Base-by-base conservation (phyloP, 2,797 vertebrate genomes). In the Sitta carolinensis region DNA sequence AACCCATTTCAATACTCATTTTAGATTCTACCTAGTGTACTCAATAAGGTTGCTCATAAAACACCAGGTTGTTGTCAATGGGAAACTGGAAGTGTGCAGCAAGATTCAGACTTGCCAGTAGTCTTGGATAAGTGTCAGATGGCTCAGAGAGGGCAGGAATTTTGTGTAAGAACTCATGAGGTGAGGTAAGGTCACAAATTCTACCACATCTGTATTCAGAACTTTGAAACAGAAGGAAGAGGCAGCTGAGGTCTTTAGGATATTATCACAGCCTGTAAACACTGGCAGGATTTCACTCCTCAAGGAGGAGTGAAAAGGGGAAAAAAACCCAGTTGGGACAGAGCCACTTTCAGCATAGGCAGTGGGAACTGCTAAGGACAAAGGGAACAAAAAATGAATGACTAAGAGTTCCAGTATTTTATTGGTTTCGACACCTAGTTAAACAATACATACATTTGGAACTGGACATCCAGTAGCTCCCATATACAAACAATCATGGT, bases 341-440 rank as follows among this genome's bases (percentile, higher is more conserved):
- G 62, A 84, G 58, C 4, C 30, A 26, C 21, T 52, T 83, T 34
- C 27, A 63, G 48, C 61, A 45, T 16, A 69, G 61, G 43, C 42
- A 77, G n/a, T 14, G 12, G 30, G 61, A 93, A 74, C 22, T 48
- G 57, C 69, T 89, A 55, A 76, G 58, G 62, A 87, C 50, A 83
- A 73, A 16, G 1, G 16, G 48, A 75, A 88, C 11, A 13, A 55
- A 69, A 87, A 87, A 50, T 27, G 34, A 84, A 79, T 5, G 3
- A 83, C 70, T 48, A 75, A 30, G 13, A 89, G 50, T 86, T 80
- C 63, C 38, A 73, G 4, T 55, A 66, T 43, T 96, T 97, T 96
- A 96, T 87, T 96, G 75, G 23, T 89, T 83, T 83, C 2, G 7
- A 74, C 38, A 77, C 23, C 32, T 47, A n/a, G 7, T 89, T 85